Evolutionary conservation across 2,888 invertebrate species (phyloP).

Genomic region (Acanthosepion lycidas): DNA sequence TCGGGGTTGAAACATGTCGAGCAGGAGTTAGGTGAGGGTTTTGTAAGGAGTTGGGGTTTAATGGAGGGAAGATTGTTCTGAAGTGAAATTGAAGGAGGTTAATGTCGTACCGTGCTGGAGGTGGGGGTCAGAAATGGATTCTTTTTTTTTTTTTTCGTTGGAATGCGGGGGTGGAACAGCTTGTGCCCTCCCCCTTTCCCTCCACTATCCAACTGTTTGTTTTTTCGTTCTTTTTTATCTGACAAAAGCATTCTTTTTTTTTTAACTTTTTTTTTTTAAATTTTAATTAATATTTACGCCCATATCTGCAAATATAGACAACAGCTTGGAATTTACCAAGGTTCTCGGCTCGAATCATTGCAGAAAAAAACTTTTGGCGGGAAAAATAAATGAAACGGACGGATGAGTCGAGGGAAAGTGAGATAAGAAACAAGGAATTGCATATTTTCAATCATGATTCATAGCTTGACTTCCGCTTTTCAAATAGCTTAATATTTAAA

Average conservation of each 20-base stretch:
- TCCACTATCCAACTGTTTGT: not conserved
- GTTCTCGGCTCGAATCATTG: not conserved
- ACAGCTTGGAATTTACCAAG: not conserved
- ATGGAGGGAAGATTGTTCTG: not conserved
- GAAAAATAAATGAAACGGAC: not conserved
- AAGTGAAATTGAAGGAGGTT: not conserved
- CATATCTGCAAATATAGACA: not conserved
- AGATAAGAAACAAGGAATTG: not conserved
- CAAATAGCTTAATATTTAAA: too few relatives aligned
- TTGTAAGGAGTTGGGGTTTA: not conserved
- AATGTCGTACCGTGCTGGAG: not conserved
- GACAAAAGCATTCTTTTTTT: not conserved
- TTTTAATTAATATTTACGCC: not conserved
- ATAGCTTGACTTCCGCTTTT: too few relatives aligned
- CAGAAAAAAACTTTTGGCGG: not conserved
- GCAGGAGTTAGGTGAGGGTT: not conserved
- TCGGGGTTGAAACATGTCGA: not conserved
- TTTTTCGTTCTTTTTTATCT: not conserved
- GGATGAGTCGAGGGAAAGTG: not conserved
- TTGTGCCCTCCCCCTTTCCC: not conserved
- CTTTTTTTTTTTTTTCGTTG: not conserved
- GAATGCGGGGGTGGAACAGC: constrained; percentile 13
- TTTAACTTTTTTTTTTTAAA: not conserved
- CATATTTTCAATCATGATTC: too few relatives aligned
- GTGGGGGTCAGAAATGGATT: not conserved